Conservation (phyloP, 2,888 invertebrate species). For the Melanargia galathea region DNA sequence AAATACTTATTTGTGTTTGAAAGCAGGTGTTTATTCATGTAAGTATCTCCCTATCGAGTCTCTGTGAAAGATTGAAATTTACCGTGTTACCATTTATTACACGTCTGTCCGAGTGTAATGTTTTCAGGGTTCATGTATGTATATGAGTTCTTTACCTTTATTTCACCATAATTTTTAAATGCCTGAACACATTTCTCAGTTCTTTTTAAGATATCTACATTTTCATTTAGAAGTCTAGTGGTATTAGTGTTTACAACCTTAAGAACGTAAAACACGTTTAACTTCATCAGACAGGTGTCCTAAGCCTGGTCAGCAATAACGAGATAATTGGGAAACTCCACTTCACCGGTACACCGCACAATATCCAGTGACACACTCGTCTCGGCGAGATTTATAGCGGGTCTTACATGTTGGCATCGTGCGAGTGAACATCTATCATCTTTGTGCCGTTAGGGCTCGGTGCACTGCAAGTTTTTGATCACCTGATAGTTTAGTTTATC, state of each 20-base stretch:
- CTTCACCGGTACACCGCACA: slow-evolving; percentile 5
- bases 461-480: neutral
- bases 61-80: neutral
- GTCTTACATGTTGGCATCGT: slow-evolving; percentile 17
- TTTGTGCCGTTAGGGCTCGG: neutral
- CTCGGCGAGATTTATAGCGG: slow-evolving; percentile 14
- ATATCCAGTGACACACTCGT: slow-evolving; percentile 14
- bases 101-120: too few relatives aligned
- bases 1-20: slow-evolving; percentile 14
- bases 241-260: too few relatives aligned
- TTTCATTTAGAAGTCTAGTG: too few relatives aligned
- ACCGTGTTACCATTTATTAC: neutral
- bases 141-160: too few relatives aligned
- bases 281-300: neutral
- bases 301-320: slow-evolving; percentile 6
- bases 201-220: too few relatives aligned
- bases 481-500: neutral
- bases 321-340: slow-evolving; percentile 9
- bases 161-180: too few relatives aligned
- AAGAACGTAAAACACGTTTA: too few relatives aligned
- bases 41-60: neutral
- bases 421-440: slow-evolving; percentile 1
- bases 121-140: too few relatives aligned
- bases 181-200: too few relatives aligned
- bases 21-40: slow-evolving; percentile 11